Conservation (phyloP, 2,113 vertebrate species). For the Fregata magnificens region DNA sequence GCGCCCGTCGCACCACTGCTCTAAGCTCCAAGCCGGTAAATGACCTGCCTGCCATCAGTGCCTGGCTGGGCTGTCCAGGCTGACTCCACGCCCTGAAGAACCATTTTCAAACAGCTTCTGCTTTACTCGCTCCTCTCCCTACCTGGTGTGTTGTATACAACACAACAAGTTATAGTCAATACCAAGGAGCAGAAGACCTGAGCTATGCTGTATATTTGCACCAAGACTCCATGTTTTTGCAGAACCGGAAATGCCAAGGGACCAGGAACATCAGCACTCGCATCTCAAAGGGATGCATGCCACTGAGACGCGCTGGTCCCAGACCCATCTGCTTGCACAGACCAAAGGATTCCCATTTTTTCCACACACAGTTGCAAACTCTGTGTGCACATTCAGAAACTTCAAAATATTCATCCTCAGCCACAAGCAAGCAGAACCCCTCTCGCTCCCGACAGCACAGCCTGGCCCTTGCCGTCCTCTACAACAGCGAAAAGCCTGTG, state of each 20-base stretch:
- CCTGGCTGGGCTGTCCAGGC: not conserved
- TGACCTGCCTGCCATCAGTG: fast-evolving
- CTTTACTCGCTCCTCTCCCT: not conserved
- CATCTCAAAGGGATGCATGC: not conserved
- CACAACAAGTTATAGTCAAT: fast-evolving
- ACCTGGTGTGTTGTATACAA: fast-evolving
- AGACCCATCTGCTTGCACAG: not conserved
- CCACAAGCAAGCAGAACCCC: not conserved
- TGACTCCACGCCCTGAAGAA: fast-evolving
- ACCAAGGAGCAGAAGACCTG: not conserved
- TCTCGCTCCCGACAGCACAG: fast-evolving
- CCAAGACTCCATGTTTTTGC: not conserved
- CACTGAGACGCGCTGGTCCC: not conserved
- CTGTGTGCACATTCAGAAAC: not conserved
- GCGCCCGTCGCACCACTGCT: not conserved
- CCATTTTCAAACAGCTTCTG: not conserved
- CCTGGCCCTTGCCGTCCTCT: fast-evolving
- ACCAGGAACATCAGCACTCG: not conserved
- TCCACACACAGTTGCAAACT: not conserved
- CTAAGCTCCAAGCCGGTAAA: not conserved
- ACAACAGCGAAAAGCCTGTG: not conserved
- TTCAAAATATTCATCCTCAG: not conserved
- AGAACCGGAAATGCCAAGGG: not conserved
- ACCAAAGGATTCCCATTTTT: not conserved
- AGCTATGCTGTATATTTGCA: fast-evolving